Base-by-base conservation (phyloP, 2,797 vertebrate genomes). In the Helostoma temminkii region DNA sequence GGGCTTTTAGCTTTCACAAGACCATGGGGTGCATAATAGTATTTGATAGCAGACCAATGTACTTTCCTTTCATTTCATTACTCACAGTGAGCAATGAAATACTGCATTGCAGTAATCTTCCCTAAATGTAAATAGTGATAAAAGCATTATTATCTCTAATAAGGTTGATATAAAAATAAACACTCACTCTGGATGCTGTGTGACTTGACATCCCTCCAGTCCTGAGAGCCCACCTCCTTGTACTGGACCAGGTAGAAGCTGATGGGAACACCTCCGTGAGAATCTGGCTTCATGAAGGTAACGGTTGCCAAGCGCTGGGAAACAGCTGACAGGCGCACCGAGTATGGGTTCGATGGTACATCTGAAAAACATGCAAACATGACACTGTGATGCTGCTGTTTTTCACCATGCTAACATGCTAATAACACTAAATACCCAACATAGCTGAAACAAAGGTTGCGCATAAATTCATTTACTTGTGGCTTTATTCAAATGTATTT, bases 261-360 rank as follows among this genome's bases (percentile, higher is more conserved):
- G 78, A 99, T 99, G 52, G 98, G 98, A 1, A 99, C 97, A 0
- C 98, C 98, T 1, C 98, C 98, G 2, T 99, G 98, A 1, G 97
- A 98, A 75, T 99, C 97, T 0, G 98, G 98, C 76, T 97, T 99
- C 82, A 94, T 96, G 93, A 99, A 99, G 0, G 93, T 95, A 63
- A 99, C 93, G 9, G 96, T 98, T 5, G 97, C 97, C 73, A 94
- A 83, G n/a, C 97, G 97, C 92, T 99, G 98, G 16, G 96, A 97
- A 65, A 98, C 84, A 4, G 97, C 97, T 43, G 95, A 93, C 69
- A 98, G 92, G 36, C 94, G 94, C 26, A 99, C 95, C 0, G 95
- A 96, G 15, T 96, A 96, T 0, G 98, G 97, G 85, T 94, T 98
- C 1, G 98, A 99, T 9, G 98, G 98, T 1, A 99, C 98, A 49